These are phyloP conservation scores for Pedetes capensis DNA, from an alignment of 2,113 vertebrate genomes.

Conservation along the genomic window DNA sequence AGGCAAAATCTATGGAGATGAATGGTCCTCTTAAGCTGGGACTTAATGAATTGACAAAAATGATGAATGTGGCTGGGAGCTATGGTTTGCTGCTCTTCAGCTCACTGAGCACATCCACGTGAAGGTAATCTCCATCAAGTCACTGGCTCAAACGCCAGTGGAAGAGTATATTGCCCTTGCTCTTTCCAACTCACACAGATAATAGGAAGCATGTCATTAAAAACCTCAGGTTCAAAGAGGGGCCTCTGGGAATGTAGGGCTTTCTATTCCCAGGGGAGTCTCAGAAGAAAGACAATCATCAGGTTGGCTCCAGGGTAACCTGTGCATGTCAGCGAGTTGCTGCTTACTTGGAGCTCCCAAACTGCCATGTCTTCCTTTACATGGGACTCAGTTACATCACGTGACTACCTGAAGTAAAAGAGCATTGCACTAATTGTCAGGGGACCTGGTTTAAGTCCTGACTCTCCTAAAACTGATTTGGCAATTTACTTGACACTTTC, in stretches of 20 bases:
- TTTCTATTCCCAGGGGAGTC: not conserved
- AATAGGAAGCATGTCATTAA: not conserved
- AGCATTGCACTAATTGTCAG: not conserved
- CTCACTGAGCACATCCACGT: not conserved
- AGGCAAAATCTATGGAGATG: conserved; percentile 44
- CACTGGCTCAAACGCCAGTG: not conserved
- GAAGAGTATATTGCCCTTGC: not conserved
- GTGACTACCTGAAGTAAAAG: not conserved
- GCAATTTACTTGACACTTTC: not conserved
- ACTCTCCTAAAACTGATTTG: not conserved
- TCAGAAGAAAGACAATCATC: conserved; percentile 11
- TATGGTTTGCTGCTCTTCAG: not conserved
- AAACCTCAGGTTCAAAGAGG: not conserved
- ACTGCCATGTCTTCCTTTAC: not conserved
- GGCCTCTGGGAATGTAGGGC: not conserved
- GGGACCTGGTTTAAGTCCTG: not conserved
- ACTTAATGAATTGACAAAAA: conserved; percentile 44
- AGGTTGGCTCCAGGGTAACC: not conserved
- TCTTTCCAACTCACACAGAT: not conserved
- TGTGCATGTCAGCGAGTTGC: not conserved
- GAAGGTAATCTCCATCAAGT: not conserved
- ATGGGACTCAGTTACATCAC: not conserved
- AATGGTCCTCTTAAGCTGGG: not conserved
- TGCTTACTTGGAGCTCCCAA: not conserved
- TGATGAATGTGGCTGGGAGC: not conserved